phyloP scores from a whole-genome alignment of 2,797 vertebrate species.

The Mionectes olivaceus region DNA sequence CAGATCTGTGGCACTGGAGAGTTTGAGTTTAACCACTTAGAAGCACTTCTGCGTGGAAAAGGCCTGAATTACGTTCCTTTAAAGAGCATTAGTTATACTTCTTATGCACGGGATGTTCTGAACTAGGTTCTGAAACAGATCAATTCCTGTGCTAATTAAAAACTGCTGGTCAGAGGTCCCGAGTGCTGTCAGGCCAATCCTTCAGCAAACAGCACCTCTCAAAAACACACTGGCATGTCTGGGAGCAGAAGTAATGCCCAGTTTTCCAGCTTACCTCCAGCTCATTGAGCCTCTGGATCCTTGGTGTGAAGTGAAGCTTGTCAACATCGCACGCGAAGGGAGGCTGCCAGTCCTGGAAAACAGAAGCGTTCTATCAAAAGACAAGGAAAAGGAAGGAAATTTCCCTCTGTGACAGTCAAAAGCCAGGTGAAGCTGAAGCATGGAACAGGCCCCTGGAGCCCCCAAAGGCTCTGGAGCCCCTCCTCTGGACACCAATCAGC shows the following conservation, averaged over 20 bases:
- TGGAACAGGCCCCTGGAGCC: rapidly evolving
- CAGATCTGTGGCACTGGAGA: background rate
- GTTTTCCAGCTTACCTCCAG: constrained; percentile 86
- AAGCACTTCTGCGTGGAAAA: background rate
- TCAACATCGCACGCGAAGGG: constrained; percentile 98
- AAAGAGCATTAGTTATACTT: background rate
- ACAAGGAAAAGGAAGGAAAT: background rate
- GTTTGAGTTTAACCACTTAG: background rate
- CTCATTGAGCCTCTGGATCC: constrained; percentile 97
- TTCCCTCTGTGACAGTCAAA: rapidly evolving
- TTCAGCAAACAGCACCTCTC: background rate
- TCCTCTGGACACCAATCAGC: background rate
- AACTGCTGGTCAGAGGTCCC: background rate
- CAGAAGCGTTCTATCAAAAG: constrained; percentile 31
- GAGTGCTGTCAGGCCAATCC: background rate
- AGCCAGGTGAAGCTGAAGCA: background rate
- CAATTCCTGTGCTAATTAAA: background rate
- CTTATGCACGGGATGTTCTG: background rate
- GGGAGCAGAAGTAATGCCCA: background rate
- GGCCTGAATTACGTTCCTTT: background rate
- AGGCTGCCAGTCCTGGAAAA: constrained; percentile 93
- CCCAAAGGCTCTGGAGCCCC: background rate
- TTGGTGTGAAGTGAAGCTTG: constrained; percentile 94
- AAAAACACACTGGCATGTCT: background rate
- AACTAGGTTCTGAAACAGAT: background rate